Evolutionary conservation across 2,888 invertebrate genomes (phyloP), one percentile per base, ranked within the genome.

Genomic region (Cheilosia vernalis): DNA sequence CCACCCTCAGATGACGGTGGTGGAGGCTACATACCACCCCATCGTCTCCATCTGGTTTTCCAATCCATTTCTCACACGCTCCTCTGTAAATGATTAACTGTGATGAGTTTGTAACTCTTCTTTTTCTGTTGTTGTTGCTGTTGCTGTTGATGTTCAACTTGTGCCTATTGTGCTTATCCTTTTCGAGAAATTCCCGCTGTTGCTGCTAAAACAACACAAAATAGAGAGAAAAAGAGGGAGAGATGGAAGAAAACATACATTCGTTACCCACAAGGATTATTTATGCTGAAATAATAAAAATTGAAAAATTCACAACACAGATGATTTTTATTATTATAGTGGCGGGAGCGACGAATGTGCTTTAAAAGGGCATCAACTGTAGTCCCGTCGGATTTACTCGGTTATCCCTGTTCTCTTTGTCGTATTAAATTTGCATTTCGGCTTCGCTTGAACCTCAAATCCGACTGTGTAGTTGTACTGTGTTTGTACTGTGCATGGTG

Each of bases 31-130:
- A 87, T 79, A 63, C 79, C 87, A 87, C 86, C 87, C 85, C 87
- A 87, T 87, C 87, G 87, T 88, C 87, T 88, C 87, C 88, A 87
- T 83, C 88, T 88, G 74, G 88, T 87, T 88, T 87, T 88, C 87
- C 87, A 87, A 79, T 88, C 88, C 89, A 89, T 89, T 88, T 87
- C 84, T 64, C 49, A 60, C 55, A 61, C 63, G 58, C 69, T 33
- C 49, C 67, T 55, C 49, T 49, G 53, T 15, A 19, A 27, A 33
- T 24, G 66, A 74, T 21, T 24, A 27, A 49, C 72, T 47, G 55
- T 78, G 67, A 53, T 42, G 33, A 30, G 40, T 24, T 60, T 47
- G 30, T 42, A 24, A 27, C 55, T 37, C 37, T 30, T 24, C 53
- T 27, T 47, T 3, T 33, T 33, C 3, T 33, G 7, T 9, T 33